These are phyloP conservation scores for Neostethus bicornis DNA, from an alignment of 2,797 vertebrate genomes.

Conservation along the genomic window DNA sequence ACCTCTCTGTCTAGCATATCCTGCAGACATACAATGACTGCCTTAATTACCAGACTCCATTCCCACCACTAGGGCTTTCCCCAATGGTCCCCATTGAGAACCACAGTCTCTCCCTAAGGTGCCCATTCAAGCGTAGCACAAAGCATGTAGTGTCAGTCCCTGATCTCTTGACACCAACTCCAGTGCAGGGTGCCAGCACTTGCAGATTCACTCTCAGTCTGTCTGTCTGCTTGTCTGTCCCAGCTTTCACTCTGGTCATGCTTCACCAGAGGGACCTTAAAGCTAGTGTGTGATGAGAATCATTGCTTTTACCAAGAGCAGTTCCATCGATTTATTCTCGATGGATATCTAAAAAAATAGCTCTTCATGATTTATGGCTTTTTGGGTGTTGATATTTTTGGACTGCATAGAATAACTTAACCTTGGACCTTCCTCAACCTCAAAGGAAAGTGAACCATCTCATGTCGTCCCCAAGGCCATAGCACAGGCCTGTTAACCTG, in stretches of 20 bases:
- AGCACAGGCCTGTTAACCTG: constrained; percentile 35
- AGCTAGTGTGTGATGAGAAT: constrained; percentile 28
- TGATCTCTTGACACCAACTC: constrained; percentile 73
- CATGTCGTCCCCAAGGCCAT: constrained; percentile 48
- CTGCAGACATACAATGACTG: constrained; percentile 79
- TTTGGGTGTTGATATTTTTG: constrained; percentile 3
- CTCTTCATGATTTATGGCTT: background rate
- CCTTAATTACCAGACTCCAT: constrained; percentile 83
- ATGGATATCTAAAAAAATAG: background rate
- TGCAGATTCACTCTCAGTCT: constrained; percentile 61
- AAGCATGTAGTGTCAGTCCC: constrained; percentile 79
- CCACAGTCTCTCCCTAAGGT: constrained; percentile 75
- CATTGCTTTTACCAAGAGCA: constrained; percentile 12
- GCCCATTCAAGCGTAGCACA: constrained; percentile 78
- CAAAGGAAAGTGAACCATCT: constrained; percentile 48
- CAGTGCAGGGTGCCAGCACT: constrained; percentile 59
- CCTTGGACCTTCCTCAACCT: constrained; percentile 37
- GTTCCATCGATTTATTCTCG: no score
- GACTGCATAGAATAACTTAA: constrained; percentile 48
- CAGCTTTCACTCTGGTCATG: constrained; percentile 29
- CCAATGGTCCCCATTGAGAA: constrained; percentile 79
- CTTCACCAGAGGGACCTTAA: constrained; percentile 29
- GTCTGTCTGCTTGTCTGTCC: constrained; percentile 39
- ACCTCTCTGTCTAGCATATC: constrained; percentile 79
- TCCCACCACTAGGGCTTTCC: constrained; percentile 79